These are phyloP conservation scores for Centroberyx gerrardi DNA, from an alignment of 2,797 vertebrate species.

Conservation along the genomic window DNA sequence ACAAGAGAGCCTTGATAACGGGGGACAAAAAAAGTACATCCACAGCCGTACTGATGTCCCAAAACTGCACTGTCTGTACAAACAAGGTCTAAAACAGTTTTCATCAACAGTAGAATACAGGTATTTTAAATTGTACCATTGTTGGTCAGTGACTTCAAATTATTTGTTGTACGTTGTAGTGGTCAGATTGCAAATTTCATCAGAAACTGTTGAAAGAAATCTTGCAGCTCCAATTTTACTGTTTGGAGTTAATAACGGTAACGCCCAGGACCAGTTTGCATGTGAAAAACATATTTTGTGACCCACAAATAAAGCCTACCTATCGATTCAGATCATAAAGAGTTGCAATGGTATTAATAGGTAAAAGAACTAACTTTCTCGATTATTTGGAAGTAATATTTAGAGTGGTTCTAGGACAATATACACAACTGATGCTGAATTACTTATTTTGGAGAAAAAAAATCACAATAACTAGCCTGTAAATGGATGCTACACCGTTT, in stretches of 20 bases:
- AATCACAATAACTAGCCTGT: too few relatives aligned
- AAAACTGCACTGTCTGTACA: background rate
- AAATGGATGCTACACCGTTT: too few relatives aligned
- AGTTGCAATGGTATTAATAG: too few relatives aligned
- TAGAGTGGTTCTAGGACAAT: too few relatives aligned
- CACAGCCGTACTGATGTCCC: slow-evolving; percentile 6
- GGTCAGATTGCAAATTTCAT: background rate
- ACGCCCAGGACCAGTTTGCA: too few relatives aligned
- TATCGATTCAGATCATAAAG: too few relatives aligned
- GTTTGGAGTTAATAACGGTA: too few relatives aligned
- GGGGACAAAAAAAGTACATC: background rate
- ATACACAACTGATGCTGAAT: too few relatives aligned
- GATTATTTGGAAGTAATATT: too few relatives aligned
- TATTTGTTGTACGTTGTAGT: background rate
- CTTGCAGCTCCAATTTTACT: background rate
- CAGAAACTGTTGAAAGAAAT: background rate
- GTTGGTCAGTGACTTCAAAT: background rate
- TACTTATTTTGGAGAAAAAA: background rate
- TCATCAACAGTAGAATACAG: background rate
- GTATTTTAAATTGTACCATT: background rate
- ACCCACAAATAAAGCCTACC: background rate
- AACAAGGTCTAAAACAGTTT: background rate
- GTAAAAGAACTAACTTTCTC: too few relatives aligned
- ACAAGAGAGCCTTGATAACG: background rate
- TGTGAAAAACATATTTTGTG: background rate